Evolutionary conservation across 2,797 vertebrate genomes (phyloP).

Genomic region (Myripristis jacobus): DNA sequence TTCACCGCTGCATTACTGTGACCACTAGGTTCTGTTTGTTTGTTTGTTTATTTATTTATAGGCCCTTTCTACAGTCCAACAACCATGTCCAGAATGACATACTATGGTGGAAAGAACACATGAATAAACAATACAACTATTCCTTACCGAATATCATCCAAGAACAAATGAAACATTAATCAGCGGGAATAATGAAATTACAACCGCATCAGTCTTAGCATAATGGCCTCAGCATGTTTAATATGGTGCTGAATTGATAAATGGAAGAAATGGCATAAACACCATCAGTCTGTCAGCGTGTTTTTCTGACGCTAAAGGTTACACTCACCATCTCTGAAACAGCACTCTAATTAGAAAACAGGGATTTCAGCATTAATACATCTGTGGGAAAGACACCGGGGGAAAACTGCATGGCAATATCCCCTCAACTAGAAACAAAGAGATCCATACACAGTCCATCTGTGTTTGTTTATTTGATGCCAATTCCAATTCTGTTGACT

Average conservation of each 20-base stretch:
- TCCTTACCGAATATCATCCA: slow-evolving; percentile 5
- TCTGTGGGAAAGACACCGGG: slow-evolving; percentile 22
- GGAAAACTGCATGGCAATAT: slow-evolving; percentile 33
- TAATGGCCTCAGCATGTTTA: slow-evolving; percentile 4
- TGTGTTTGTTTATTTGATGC: slow-evolving; percentile 54
- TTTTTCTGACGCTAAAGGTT: slow-evolving; percentile 28
- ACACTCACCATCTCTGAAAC: slow-evolving; percentile 14
- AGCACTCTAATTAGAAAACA: slow-evolving; percentile 11
- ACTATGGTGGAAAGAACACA: slow-evolving; percentile 39
- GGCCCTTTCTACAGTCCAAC: slow-evolving; percentile 3
- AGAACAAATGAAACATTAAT: slow-evolving; percentile 39
- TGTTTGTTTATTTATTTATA: no score
- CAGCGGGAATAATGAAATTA: slow-evolving; percentile 23
- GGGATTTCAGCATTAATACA: slow-evolving; percentile 38
- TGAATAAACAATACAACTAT: slow-evolving; percentile 40
- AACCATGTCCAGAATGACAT: slow-evolving; percentile 30
- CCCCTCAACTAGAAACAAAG: slow-evolving; percentile 46
- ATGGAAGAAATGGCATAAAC: slow-evolving; percentile 22
- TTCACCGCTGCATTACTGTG: slow-evolving; percentile 29
- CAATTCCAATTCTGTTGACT: slow-evolving; percentile 55
- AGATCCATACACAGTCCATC: slow-evolving; percentile 38
- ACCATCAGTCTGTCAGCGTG: slow-evolving; percentile 1
- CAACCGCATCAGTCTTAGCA: slow-evolving; percentile 2
- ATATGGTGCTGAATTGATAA: slow-evolving; percentile 16
- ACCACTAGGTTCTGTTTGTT: background rate